A percentile compares a stretch with the other conserved stretches of the same genome.
phyloP scores from a whole-genome alignment of 1,140 invertebrate genomes.

The Nylanderia fulva region DNA sequence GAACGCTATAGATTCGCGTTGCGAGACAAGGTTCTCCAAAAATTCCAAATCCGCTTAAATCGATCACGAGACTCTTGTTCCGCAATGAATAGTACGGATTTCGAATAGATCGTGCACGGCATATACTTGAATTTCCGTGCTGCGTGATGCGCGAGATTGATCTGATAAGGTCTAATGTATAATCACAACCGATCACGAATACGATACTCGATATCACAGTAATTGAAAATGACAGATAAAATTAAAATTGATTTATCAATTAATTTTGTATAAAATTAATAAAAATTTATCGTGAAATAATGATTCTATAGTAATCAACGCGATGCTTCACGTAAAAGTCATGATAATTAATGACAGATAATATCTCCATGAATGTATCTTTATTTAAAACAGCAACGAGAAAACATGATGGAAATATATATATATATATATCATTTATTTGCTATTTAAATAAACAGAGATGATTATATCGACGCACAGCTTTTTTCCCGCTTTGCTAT shows the following conservation, averaged over 20 bases:
- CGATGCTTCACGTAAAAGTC: not conserved
- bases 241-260: not conserved
- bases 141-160: not conserved
- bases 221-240: not conserved
- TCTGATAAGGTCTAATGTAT: too few species aligned
- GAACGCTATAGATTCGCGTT: constrained; percentile 17
- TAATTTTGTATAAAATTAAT: not conserved
- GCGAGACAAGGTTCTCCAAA: constrained; percentile 7
- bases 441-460: not conserved
- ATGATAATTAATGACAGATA: not conserved
- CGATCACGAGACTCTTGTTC: constrained; percentile 18
- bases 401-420: not conserved
- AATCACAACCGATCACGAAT: not conserved
- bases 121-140: constrained; percentile 9
- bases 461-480: not conserved
- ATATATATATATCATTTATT: constrained; percentile 16
- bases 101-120: not conserved
- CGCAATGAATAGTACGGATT: constrained; percentile 13
- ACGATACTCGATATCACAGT: not conserved
- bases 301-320: not conserved
- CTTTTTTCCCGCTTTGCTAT: constrained; percentile 4
- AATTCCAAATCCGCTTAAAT: constrained; percentile 57
- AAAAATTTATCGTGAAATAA: not conserved
- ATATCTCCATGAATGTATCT: not conserved
- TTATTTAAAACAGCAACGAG: not conserved